These are phyloP conservation scores for Drosophila arawakana DNA, from an alignment of 1,140 invertebrate species.

Conservation along the genomic window DNA sequence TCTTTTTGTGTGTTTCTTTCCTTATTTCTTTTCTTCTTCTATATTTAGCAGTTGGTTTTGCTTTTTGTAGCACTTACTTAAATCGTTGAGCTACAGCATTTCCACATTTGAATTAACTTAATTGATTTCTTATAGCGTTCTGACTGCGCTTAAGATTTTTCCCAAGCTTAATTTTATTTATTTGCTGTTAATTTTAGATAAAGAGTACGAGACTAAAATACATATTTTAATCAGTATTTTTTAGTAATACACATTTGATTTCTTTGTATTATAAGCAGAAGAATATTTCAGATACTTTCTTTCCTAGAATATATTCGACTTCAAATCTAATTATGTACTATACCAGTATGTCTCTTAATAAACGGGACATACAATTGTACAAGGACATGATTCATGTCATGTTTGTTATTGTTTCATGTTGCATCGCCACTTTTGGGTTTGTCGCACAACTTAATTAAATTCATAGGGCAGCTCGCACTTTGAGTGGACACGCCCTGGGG, in stretches of 20 bases:
- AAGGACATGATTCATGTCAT: constrained; percentile 28
- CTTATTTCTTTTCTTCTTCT: constrained; percentile 24
- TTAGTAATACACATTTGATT: neutral
- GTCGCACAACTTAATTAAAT: constrained; percentile 72
- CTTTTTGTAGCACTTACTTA: constrained; percentile 39
- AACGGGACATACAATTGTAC: neutral
- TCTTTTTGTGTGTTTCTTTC: neutral
- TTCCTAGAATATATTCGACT: too few relatives aligned
- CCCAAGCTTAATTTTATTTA: neutral
- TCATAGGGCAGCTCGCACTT: constrained; percentile 50
- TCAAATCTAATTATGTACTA: neutral
- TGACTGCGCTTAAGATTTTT: constrained; percentile 10
- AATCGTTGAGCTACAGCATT: constrained; percentile 30
- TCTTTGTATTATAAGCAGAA: too few relatives aligned
- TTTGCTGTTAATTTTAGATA: neutral
- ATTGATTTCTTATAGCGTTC: constrained; percentile 38
- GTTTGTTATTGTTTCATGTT: constrained; percentile 30
- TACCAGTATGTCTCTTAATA: neutral
- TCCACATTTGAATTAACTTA: constrained; percentile 49
- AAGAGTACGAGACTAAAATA: neutral
- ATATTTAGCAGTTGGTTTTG: constrained; percentile 41
- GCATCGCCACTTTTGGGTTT: constrained; percentile 45
- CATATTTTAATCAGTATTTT: neutral
- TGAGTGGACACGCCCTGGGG: constrained; percentile 40
- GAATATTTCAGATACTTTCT: too few relatives aligned